Base-by-base conservation (phyloP, 2,797 vertebrate genomes). In the Picus viridis region DNA sequence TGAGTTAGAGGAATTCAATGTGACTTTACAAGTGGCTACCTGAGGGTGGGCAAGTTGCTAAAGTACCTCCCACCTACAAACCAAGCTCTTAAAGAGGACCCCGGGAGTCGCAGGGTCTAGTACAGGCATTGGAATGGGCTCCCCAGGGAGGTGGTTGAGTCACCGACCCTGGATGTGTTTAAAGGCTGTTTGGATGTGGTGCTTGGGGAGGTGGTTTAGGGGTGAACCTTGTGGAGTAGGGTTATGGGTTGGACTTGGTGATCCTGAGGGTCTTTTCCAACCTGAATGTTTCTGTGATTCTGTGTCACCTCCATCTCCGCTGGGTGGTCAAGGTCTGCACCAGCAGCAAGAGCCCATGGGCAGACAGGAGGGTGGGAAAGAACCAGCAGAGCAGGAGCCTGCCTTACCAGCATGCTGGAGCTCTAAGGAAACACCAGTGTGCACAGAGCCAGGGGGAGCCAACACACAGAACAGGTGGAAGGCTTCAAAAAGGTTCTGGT, bases 371-470 rank as follows among this genome's bases (percentile, higher is more conserved):
- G 15, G 57, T 56, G 53, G 58, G 65, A 34, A 58, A 20, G 39
- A 29, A 29, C 30, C 82, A 82, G 56, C 16, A 43, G 53, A 49
- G 17, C 34, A 41, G 83, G 64, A 49, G 4, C 22, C 9, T 47
- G 24, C 41, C 47, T 54, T 43, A 12, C 27, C 51, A 36, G 32
- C 1, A 0, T 23, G 8, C 69, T 47, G 39, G 58, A 34, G 49
- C 18, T 56, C 20, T 7, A 43, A 43, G 45, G 78, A 65, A 54
- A 16, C 2, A 24, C 4, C 24, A 2, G 9, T 8, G 6, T 7
- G 7, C 29, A 63, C 0, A 0, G 1, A 12, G 43, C 15, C 10
- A 19, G 34, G 34, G 83, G 56, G 51, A 54, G 5, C 6, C 34
- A 56, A 77, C 8, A 47, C 39, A 29, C 20, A 53, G 15, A 86